phyloP scores from a whole-genome alignment of 2,797 vertebrate genomes.

The Danio jaintianensis region DNA sequence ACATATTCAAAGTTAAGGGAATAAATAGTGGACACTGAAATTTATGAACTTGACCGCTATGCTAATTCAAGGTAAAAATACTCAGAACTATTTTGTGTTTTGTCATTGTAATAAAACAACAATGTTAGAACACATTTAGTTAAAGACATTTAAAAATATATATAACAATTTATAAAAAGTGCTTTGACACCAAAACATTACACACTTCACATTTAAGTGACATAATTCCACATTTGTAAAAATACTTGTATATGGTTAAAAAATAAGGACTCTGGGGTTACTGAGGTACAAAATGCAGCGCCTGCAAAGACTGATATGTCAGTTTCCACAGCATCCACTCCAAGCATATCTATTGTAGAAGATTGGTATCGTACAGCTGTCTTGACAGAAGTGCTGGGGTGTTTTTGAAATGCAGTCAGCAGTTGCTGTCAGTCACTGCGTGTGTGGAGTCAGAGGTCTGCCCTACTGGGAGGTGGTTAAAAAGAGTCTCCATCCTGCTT shows the following conservation, averaged over 20 bases:
- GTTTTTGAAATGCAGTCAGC: conserved; percentile 43
- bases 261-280: neutral
- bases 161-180: no score
- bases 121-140: no score
- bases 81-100: no score
- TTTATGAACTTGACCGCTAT: no score
- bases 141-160: no score
- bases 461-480: conserved; percentile 39
- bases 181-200: neutral
- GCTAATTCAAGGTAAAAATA: no score
- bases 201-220: neutral
- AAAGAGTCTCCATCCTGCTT: conserved; percentile 48
- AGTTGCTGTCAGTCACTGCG: conserved; percentile 49
- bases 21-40: no score
- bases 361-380: conserved; percentile 7
- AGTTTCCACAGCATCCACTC: conserved; percentile 15
- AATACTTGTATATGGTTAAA: neutral
- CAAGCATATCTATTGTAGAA: conserved; percentile 23
- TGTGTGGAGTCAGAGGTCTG: conserved; percentile 40
- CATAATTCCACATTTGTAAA: conserved; percentile 1
- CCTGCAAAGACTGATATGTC: neutral
- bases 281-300: conserved; percentile 1
- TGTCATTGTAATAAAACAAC: no score
- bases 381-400: conserved; percentile 28
- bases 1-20: no score